phyloP scores from a whole-genome alignment of 92 coral and sea anemone species.

The Paragorgia papillata region DNA sequence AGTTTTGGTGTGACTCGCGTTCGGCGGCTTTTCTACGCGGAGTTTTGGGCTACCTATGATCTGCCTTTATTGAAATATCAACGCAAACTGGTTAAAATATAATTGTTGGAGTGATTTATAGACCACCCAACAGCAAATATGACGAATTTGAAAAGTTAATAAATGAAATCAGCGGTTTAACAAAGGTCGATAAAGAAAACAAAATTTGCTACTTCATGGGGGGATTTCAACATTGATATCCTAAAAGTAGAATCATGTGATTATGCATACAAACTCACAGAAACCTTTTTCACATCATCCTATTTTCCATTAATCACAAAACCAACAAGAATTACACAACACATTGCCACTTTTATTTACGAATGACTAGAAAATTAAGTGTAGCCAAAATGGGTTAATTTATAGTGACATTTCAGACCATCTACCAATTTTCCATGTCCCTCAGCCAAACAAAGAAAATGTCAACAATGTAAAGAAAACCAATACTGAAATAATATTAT shows the following conservation, averaged over 20 bases:
- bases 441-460: background rate
- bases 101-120: constrained; percentile 7
- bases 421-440: constrained; percentile 2
- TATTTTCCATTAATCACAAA: constrained; percentile 1
- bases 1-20: too few relatives aligned
- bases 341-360: constrained; percentile 7
- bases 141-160: constrained; percentile 2
- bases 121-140: constrained; percentile 10
- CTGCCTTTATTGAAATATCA: constrained; percentile 9
- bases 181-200: background rate
- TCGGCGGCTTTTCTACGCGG: too few relatives aligned
- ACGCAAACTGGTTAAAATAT: background rate
- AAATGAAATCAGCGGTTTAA: constrained; percentile 7
- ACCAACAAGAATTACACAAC: constrained; percentile 27
- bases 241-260: constrained; percentile 26
- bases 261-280: background rate
- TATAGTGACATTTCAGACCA: constrained; percentile 28
- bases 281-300: constrained; percentile 19
- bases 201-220: constrained; percentile 14
- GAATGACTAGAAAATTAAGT: background rate
- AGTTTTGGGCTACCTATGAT: too few relatives aligned
- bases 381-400: constrained; percentile 4
- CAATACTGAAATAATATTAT: background rate
- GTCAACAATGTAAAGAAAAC: background rate
- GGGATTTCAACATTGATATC: constrained; percentile 1